These are phyloP conservation scores for Mystacides longicornis DNA, from an alignment of 2,888 invertebrate genomes.

Conservation along the genomic window DNA sequence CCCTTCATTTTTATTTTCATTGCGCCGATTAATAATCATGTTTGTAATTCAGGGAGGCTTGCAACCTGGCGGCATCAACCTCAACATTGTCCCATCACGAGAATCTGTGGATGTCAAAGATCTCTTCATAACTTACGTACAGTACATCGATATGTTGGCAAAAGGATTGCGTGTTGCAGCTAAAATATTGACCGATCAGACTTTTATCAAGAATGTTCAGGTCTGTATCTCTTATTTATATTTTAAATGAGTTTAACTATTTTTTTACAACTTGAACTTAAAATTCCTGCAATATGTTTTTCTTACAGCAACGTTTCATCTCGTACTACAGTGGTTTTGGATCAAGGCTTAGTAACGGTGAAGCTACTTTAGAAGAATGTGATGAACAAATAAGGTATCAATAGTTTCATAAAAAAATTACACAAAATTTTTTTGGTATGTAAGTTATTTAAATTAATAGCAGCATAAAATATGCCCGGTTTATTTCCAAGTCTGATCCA, in stretches of 20 bases:
- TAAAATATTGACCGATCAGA: constrained; percentile 47
- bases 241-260: background rate
- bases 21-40: too few relatives aligned
- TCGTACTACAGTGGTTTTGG: constrained; percentile 53
- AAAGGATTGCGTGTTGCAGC: constrained; percentile 48
- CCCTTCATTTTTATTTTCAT: too few relatives aligned
- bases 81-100: constrained; percentile 46
- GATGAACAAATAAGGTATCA: constrained; percentile 41
- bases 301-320: constrained; percentile 50
- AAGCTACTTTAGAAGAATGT: constrained; percentile 50
- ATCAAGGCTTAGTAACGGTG: constrained; percentile 46
- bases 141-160: constrained; percentile 52
- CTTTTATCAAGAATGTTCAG: constrained; percentile 50
- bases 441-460: too few relatives aligned
- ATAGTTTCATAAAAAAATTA: too few relatives aligned
- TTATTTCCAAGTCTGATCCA: too few relatives aligned
- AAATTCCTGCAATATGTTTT: too few relatives aligned
- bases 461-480: too few relatives aligned
- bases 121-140: constrained; percentile 45
- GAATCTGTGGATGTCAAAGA: constrained; percentile 48
- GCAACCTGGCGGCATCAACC: constrained; percentile 52
- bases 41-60: constrained; percentile 40
- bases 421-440: too few relatives aligned
- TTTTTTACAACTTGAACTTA: background rate
- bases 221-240: constrained; percentile 30